These are phyloP conservation scores for Adoxophyes honmai DNA, from an alignment of 1,140 invertebrate genomes.

Conservation along the genomic window DNA sequence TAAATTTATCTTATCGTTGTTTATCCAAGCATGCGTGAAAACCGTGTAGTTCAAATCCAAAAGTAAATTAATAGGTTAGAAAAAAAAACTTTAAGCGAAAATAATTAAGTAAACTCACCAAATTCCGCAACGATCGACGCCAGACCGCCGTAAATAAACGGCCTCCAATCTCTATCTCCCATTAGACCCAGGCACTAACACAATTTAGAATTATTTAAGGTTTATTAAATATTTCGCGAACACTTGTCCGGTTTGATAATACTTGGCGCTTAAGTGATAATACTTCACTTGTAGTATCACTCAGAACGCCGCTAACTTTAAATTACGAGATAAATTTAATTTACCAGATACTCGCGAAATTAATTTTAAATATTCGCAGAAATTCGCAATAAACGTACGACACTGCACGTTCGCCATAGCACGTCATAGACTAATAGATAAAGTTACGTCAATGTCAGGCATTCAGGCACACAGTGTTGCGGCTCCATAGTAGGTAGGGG, in stretches of 20 bases:
- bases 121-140: constrained; percentile 96
- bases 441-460: neutral
- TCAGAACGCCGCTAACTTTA: no score
- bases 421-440: neutral
- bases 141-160: constrained; percentile 94
- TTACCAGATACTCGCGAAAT: neutral
- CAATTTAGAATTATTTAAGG: constrained; percentile 4
- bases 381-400: neutral
- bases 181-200: constrained; percentile 45
- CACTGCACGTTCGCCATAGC: neutral
- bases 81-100: constrained; percentile 17
- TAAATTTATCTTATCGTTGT: neutral
- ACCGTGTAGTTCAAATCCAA: constrained; percentile 5
- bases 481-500: no score
- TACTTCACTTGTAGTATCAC: no score
- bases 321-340: neutral
- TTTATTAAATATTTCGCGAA: constrained; percentile 9
- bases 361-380: neutral
- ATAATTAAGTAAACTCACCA: constrained; percentile 80
- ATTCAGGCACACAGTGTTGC: no score
- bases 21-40: constrained; percentile 1
- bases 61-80: constrained; percentile 18
- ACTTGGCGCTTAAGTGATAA: neutral
- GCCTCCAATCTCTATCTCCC: constrained; percentile 85
- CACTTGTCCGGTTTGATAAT: neutral